Base-by-base conservation (phyloP, 2,113 vertebrate species). In the Mystacornis crossleyi region DNA sequence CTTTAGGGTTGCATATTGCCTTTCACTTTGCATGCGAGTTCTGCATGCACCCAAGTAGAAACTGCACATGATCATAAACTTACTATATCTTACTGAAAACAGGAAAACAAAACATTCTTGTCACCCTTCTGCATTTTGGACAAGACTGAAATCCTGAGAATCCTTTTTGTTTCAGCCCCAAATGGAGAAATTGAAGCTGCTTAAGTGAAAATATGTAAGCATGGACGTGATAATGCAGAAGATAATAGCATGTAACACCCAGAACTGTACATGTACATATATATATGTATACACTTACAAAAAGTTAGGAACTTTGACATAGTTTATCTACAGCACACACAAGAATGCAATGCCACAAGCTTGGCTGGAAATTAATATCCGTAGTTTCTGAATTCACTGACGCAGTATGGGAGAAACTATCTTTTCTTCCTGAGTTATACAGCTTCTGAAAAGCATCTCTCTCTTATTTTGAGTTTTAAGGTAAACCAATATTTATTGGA, bases 371-470 rank as follows among this genome's bases (percentile, higher is more conserved):
- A 87, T 54, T 8, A 73, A 1, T 45, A 26, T 29, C 14, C 10
- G 0, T 18, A 58, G 28, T 54, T 12, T 70, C 54, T 34, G 28
- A 81, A 60, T 84, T 94, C 18, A 65, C 18, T 53, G 36, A 10
- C 0, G 1, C 2, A 4, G 0, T 7, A 26, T 45, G 29, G 20
- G 78, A 71, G 38, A 92, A 71, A 3, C 1, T 33, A 12, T 36
- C 12, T 16, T 33, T 73, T 7, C 58, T 86, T 73, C 13, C 16
- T 54, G 17, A 65, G 18, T 54, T 91, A 34, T n/a, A 54, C 16
- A 16, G 5, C 40, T 67, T 81, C n/a, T 31, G 14, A 70, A 36
- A 83, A 83, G n/a, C 15, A 19, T 20, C 8, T 78, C 87, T 47
- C 6, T 38, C 26, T 66, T 48, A 28, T 55, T 74, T 26, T 58